phyloP scores from a whole-genome alignment of 2,797 vertebrate species.

The Distichodus sexfasciatus region DNA sequence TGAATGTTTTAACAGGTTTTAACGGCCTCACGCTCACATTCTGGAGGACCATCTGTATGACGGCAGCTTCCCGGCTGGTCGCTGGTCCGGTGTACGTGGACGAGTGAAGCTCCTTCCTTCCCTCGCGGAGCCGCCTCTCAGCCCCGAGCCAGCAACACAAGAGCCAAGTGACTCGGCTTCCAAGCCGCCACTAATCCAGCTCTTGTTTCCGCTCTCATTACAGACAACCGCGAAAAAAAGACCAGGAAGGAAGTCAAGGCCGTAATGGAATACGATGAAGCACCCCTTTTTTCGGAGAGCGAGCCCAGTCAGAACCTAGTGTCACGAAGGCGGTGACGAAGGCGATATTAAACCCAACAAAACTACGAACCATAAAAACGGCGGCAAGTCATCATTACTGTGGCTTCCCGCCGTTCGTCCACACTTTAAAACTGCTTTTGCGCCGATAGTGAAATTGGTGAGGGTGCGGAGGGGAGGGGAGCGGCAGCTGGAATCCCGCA shows the following conservation, averaged over 20 bases:
- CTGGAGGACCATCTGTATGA: conserved; percentile 15
- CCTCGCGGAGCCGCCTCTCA: background rate
- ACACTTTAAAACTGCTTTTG: conserved; percentile 16
- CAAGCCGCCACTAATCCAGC: background rate
- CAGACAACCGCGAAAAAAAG: background rate
- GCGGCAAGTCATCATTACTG: conserved; percentile 2
- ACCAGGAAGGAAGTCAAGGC: conserved; percentile 4
- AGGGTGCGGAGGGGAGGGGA: background rate
- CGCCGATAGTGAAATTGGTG: conserved; percentile 11
- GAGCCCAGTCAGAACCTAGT: background rate
- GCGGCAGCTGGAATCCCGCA: background rate
- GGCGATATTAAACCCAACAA: conserved; percentile 7
- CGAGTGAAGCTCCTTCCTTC: background rate
- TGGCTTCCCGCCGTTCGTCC: conserved; percentile 4
- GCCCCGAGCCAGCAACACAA: background rate
- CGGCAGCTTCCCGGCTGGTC: conserved; percentile 4
- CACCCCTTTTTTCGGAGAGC: background rate
- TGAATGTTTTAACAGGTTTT: background rate
- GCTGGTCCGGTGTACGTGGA: no score
- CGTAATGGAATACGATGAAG: conserved; percentile 26
- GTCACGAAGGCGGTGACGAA: conserved; percentile 1
- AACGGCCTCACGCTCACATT: background rate
- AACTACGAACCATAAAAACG: background rate
- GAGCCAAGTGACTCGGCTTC: background rate
- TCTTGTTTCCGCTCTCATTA: background rate